Percentiles rank a stretch among this genome's conserved stretches.
Evolutionary conservation across 2,797 vertebrate genomes (phyloP).

Genomic region (Merluccius polli): DNA sequence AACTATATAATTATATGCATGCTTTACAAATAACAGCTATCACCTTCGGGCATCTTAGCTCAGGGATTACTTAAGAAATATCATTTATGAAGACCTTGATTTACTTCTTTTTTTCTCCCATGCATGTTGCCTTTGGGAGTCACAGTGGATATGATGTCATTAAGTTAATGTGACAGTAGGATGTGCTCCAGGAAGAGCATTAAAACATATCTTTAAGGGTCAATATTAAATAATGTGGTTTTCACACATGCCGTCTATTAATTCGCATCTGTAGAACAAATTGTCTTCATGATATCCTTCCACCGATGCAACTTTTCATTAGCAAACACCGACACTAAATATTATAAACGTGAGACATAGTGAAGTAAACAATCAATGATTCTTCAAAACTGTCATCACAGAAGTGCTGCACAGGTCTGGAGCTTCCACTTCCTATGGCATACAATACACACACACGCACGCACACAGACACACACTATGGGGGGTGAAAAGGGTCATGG

Average conservation of each 20-base stretch:
- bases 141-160: slow-evolving; percentile 33
- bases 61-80: slow-evolving; percentile 2
- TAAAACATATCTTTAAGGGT: slow-evolving; percentile 10
- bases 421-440: neutral
- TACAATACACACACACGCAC: neutral
- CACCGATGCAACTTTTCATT: neutral
- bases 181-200: slow-evolving; percentile 8
- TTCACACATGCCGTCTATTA: neutral
- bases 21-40: slow-evolving; percentile 65
- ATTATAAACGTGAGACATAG: neutral
- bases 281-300: neutral
- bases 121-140: slow-evolving; percentile 1
- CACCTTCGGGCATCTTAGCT: slow-evolving; percentile 31
- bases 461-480: neutral
- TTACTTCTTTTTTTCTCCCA: neutral
- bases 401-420: neutral
- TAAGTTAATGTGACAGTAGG: slow-evolving; percentile 25
- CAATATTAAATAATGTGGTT: slow-evolving; percentile 8
- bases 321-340: neutral
- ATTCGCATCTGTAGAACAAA: neutral
- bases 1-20: slow-evolving; percentile 94
- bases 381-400: neutral
- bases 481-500: too few species aligned
- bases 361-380: neutral
- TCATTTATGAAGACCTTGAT: slow-evolving; percentile 5